Percentiles rank a stretch among this genome's conserved stretches.
Conservation (phyloP, 2,888 invertebrate genomes). For the Hyposoter didymator region DNA sequence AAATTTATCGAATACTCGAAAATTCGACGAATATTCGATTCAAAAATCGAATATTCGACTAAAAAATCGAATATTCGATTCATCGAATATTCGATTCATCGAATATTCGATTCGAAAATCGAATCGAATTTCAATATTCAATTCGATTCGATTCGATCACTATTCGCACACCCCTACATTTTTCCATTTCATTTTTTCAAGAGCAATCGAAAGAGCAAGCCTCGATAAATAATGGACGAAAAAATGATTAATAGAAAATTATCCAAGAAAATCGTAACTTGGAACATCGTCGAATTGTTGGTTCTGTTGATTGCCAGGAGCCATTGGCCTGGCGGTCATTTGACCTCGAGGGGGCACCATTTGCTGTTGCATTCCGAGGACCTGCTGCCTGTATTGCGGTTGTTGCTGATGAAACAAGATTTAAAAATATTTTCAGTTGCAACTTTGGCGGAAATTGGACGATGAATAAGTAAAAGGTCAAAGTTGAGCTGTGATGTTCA, state of each 20-base stretch:
- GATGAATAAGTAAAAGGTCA: not conserved
- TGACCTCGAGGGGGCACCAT: conserved; percentile 85
- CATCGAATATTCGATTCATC: no score
- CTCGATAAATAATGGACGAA: not conserved
- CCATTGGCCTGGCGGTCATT: conserved; percentile 83
- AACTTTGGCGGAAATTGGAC: not conserved
- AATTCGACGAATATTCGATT: no score
- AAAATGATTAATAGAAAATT: conserved; percentile 58
- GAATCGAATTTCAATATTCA: no score
- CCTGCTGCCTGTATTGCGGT: conserved; percentile 89
- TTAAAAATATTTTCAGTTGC: not conserved
- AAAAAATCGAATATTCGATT: no score
- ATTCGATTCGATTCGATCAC: no score
- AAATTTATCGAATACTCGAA: no score
- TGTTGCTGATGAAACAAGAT: conserved; percentile 84
- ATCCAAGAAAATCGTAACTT: conserved; percentile 85
- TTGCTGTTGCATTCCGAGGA: conserved; percentile 86
- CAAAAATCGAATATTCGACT: no score
- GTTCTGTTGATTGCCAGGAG: conserved; percentile 82
- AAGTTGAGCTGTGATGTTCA: not conserved
- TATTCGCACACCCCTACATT: no score
- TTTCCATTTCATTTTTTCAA: not conserved
- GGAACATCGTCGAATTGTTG: conserved; percentile 86
- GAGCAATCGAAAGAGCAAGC: not conserved
- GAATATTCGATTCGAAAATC: no score